These are phyloP conservation scores for Helogale parvula DNA, from an alignment of 2,113 vertebrate genomes.

Conservation along the genomic window DNA sequence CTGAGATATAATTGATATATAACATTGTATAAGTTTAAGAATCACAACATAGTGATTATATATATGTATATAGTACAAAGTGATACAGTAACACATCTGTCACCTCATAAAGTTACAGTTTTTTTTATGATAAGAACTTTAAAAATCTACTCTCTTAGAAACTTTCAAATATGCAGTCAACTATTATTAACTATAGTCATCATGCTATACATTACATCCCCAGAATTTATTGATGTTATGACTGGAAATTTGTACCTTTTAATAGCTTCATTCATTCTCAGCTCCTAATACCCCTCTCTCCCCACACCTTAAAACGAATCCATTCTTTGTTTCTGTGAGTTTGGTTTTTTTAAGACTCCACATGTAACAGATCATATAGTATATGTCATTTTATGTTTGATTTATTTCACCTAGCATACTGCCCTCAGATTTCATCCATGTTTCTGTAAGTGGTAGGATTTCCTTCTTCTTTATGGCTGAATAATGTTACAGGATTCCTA, in stretches of 20 bases:
- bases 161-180: neutral
- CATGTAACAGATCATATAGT: neutral
- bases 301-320: neutral
- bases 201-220: neutral
- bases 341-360: slow-evolving; percentile 12
- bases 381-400: neutral
- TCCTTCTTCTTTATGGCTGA: neutral
- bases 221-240: neutral
- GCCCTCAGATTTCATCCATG: neutral
- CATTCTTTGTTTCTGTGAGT: neutral
- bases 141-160: neutral
- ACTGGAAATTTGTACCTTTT: neutral
- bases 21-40: neutral
- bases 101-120: neutral
- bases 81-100: neutral
- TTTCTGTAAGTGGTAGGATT: neutral
- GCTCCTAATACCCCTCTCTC: neutral
- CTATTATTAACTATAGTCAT: neutral
- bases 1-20: neutral
- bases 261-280: neutral
- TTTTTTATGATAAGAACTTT: slow-evolving; percentile 6
- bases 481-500: neutral
- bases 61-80: neutral
- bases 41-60: neutral
- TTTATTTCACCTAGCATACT: neutral